Evolutionary conservation across 2,888 invertebrate species (phyloP), one percentile per base, ranked within the genome.

Genomic region (Plebejus argus): DNA sequence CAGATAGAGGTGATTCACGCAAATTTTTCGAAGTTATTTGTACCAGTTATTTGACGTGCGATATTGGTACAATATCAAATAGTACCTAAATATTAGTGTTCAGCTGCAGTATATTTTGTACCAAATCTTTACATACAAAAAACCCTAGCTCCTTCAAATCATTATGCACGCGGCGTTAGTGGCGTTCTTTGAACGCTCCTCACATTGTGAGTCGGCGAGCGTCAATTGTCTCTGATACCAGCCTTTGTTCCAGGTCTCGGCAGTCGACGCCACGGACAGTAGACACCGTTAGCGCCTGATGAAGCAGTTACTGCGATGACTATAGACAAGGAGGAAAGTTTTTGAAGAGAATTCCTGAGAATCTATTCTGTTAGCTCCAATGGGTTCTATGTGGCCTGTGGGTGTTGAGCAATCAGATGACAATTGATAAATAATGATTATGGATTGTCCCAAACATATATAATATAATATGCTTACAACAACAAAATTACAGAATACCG

Each of bases 211-310:
- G 66, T 66, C 66, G 66, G 72, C 72, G 45, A 20, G 72, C 72
- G 72, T 72, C 72, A 72, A 72, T 72, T 49, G 28, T 49, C 18
- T 74, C 45, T 74, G 74, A 49, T 74, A 53, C 74, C 74, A 53
- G 49, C 74, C 74, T 74, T 74, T 74, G 74, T 74, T 53, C 49
- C 74, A 74, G 66, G 66, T 66, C 66, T 33, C 66, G 66, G 23
- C 66, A 28, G 66, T 66, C 66, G 28, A 66, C 66, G 66, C 66
- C 66, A 66, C 28, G 66, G 66, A 66, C 66, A 66, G 66, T 66
- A 66, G 66, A 66, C 66, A 66, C 66, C 66, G 66, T 66, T 66
- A 66, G 66, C 28, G 28, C 66, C 66, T 33, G 66, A 66, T 66
- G 66, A 33, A 15, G 28, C 66, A 66, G 66, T 66, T 28, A 58